Base-by-base conservation (phyloP, 2,888 invertebrate species). In the Hypolimnas misippus region DNA sequence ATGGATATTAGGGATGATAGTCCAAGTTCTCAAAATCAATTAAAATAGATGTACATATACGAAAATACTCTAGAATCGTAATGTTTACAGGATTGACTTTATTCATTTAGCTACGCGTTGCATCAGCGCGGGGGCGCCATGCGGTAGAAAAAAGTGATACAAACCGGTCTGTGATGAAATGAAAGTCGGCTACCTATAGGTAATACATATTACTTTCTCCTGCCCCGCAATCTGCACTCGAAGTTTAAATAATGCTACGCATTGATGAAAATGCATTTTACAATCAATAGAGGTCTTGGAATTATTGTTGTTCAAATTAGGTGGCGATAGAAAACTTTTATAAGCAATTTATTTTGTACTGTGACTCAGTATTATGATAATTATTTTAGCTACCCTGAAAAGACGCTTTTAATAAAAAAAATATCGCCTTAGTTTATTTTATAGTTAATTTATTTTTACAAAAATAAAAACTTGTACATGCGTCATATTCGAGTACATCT, bases 151-250 rank as follows among this genome's bases (percentile, higher is more conserved):
- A 79, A 83, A 78, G 72, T 71, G 65, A 76, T 76, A 72, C 72
- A 69, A 83, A 86, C 86, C 84, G 79, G 86, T 84, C 77, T 73
- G 71, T 72, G 74, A 78, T 81, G 75, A 81, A 84, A 89, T 74
- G 87, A 87, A 87, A 87, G 87, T 84, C 80, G 76, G 75, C 73
- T 78, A 46, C 44, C 44, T 46, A 78, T 82, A 78, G 75, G 76
- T 76, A 82, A 77, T 76, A 77, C 78, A 73, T 73, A 74, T 74
- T 80, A 89, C 89, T 89, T 89, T 89, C 89, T 84, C 88, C 76
- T 61, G 54, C 46, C 56, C 57, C 50, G 72, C 74, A 70, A 74
- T 74, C 69, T 76, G 63, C 61, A 66, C 56, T 61, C 61, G 62
- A 67, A 66, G 50, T 63, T 66, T 63, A 64, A 52, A 62, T 66